Evolutionary conservation across 2,888 invertebrate species (phyloP).

Genomic region (Papilio demoleus): DNA sequence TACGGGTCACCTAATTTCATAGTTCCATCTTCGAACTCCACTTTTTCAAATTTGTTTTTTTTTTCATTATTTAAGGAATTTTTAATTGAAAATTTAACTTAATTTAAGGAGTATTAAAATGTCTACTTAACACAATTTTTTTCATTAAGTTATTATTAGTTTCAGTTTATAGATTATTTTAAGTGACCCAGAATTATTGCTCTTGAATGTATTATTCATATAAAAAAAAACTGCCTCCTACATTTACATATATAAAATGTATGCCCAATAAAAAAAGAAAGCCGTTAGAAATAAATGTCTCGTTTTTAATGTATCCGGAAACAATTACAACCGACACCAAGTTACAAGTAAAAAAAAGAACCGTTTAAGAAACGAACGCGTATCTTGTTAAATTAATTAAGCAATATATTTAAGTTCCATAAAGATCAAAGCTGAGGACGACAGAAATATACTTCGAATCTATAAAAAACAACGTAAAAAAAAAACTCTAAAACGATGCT

Average conservation of each 20-base stretch:
- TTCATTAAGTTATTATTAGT: too few species aligned
- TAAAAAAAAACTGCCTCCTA: too few species aligned
- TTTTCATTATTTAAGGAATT: too few species aligned
- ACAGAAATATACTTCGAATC: slow-evolving; percentile 43
- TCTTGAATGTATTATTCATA: too few species aligned
- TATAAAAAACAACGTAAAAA: slow-evolving; percentile 44
- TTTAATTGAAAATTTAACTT: too few species aligned
- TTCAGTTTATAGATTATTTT: too few species aligned
- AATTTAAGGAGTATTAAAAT: too few species aligned
- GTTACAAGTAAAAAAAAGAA: slow-evolving; percentile 22
- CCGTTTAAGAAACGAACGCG: slow-evolving; percentile 39
- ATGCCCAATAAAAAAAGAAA: background rate
- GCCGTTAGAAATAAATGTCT: background rate
- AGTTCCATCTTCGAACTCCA: too few species aligned
- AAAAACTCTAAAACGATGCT: slow-evolving; percentile 38
- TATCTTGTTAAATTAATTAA: slow-evolving; percentile 43
- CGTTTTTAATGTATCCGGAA: slow-evolving; percentile 2
- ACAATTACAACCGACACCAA: slow-evolving; percentile 19
- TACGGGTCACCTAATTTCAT: too few species aligned
- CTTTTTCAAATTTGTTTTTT: too few species aligned
- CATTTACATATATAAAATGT: background rate
- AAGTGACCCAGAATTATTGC: too few species aligned
- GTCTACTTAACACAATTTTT: too few species aligned
- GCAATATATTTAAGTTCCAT: slow-evolving; percentile 40
- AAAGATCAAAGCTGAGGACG: slow-evolving; percentile 45